These are phyloP conservation scores for Drosophila takahashii DNA, from an alignment of 1,140 invertebrate species.

Conservation along the genomic window DNA sequence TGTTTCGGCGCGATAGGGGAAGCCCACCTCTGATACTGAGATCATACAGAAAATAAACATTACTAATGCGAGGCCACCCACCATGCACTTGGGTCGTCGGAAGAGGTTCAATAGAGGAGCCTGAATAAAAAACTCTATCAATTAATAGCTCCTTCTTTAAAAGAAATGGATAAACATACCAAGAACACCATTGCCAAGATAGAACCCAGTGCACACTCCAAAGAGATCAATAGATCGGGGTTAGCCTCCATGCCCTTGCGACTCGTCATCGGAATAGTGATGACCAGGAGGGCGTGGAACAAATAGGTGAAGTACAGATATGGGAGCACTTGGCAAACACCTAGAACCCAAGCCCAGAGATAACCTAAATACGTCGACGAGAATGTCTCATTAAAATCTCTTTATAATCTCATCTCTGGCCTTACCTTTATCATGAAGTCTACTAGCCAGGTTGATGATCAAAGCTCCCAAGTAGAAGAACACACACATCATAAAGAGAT, in stretches of 20 bases:
- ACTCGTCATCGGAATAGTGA: conserved; percentile 89
- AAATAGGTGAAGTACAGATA: conserved; percentile 87
- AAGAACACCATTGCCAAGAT: conserved; percentile 67
- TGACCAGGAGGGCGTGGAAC: conserved; percentile 88
- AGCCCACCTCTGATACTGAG: conserved; percentile 88
- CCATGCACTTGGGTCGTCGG: conserved; percentile 49
- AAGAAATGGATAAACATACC: conserved; percentile 28
- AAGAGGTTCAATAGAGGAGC: conserved; percentile 68
- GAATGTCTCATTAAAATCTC: neutral
- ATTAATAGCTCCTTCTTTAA: neutral
- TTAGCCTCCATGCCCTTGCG: conserved; percentile 87
- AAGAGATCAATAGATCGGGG: conserved; percentile 87
- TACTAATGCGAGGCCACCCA: conserved; percentile 83
- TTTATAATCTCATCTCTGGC: too few relatives aligned
- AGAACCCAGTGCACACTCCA: conserved; percentile 84
- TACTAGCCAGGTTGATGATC: conserved; percentile 65
- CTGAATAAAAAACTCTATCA: conserved; percentile 14
- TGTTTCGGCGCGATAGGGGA: conserved; percentile 90
- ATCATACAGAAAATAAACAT: conserved; percentile 87
- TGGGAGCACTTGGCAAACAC: conserved; percentile 76
- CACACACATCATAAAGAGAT: conserved; percentile 69
- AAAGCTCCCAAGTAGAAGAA: conserved; percentile 68
- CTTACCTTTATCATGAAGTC: conserved; percentile 72
- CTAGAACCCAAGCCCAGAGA: conserved; percentile 87
- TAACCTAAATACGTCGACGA: conserved; percentile 74